phyloP scores from a whole-genome alignment of 1,140 invertebrate genomes.

The Heliconius nattereri region DNA sequence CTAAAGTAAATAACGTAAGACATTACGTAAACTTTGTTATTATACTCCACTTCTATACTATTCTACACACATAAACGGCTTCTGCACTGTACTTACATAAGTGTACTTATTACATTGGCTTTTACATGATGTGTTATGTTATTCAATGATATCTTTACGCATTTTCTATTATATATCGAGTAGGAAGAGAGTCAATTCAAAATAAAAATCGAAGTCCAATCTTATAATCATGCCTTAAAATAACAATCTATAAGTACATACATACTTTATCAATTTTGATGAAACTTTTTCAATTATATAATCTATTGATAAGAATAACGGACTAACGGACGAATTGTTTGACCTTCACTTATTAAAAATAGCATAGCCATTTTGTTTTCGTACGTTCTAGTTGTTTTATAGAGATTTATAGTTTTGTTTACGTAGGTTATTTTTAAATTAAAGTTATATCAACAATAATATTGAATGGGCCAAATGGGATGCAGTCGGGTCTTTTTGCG shows the following conservation, averaged over 20 bases:
- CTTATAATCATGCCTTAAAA: too few relatives aligned
- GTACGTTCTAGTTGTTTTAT: slow-evolving; percentile 15
- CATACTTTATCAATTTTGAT: neutral
- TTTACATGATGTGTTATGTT: too few relatives aligned
- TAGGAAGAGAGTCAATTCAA: too few relatives aligned
- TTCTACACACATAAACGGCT: neutral
- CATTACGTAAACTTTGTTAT: neutral
- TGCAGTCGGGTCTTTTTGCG: neutral
- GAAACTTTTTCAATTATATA: slow-evolving; percentile 1
- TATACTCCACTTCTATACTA: neutral
- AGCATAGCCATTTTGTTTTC: neutral
- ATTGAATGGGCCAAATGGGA: neutral
- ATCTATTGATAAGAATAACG: neutral
- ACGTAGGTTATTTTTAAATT: neutral
- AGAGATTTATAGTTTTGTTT: slow-evolving; percentile 17
- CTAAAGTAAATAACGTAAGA: neutral
- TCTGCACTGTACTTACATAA: neutral
- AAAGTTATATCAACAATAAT: neutral
- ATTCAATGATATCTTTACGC: too few relatives aligned
- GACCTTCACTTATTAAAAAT: slow-evolving; percentile 6
- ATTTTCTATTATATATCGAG: too few relatives aligned
- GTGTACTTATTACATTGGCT: too few relatives aligned
- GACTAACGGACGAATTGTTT: neutral
- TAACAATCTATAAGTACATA: too few relatives aligned
- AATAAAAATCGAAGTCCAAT: too few relatives aligned